Evolutionary conservation across 2,888 invertebrate genomes (phyloP).

Genomic region (Agapostemon virescens): DNA sequence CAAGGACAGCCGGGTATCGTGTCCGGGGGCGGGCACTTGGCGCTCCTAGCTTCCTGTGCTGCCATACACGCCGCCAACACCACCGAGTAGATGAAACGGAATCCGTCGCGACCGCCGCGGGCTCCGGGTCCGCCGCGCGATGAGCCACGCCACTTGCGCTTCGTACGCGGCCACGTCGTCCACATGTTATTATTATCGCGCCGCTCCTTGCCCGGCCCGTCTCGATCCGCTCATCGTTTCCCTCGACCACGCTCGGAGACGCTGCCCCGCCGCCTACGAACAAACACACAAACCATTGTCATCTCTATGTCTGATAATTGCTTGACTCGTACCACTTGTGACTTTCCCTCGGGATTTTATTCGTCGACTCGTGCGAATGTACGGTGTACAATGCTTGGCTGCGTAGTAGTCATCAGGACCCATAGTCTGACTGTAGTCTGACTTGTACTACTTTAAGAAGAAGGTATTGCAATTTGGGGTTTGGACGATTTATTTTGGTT

Average conservation of each 20-base stretch:
- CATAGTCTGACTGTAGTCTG: no score
- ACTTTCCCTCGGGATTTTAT: no score
- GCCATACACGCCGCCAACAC: slow-evolving; percentile 74
- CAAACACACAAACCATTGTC: slow-evolving; percentile 3
- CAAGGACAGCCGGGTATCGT: slow-evolving; percentile 93
- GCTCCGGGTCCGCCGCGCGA: slow-evolving; percentile 55
- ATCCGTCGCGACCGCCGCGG: slow-evolving; percentile 61
- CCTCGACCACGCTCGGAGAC: slow-evolving; percentile 31
- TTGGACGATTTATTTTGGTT: no score
- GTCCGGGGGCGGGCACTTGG: slow-evolving; percentile 87
- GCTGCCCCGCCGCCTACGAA: slow-evolving; percentile 46
- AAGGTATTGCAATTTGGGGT: no score
- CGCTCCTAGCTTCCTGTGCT: slow-evolving; percentile 73
- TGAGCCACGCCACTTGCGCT: slow-evolving; percentile 76
- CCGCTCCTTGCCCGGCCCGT: slow-evolving; percentile 65
- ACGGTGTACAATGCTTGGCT: no score
- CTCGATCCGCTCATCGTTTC: slow-evolving; percentile 70
- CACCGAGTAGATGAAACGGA: slow-evolving; percentile 71
- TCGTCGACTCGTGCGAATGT: no score
- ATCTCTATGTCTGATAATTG: no score
- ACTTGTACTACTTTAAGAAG: no score
- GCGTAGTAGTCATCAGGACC: no score
- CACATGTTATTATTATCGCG: slow-evolving; percentile 77
- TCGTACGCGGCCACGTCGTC: slow-evolving; percentile 77
- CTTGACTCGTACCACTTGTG: not conserved